Percentiles rank a stretch among this genome's conserved stretches.
Conservation (phyloP, 2,888 invertebrate species). For the Tuta absoluta region DNA sequence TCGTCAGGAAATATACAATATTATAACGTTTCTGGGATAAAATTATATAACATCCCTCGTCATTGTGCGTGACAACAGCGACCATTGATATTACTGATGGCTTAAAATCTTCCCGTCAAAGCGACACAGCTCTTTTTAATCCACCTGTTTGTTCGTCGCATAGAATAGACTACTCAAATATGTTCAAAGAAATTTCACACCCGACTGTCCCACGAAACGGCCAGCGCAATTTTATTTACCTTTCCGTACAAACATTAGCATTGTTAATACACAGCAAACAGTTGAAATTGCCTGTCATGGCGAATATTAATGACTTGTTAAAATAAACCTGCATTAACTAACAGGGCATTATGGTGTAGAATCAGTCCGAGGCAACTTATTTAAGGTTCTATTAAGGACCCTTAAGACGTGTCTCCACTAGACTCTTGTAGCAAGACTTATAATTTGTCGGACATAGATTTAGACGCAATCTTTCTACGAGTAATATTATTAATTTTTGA, state of each 20-base stretch:
- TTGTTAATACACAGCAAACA: constrained; percentile 64
- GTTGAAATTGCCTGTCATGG: constrained; percentile 61
- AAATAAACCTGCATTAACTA: constrained; percentile 32
- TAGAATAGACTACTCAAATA: constrained; percentile 1
- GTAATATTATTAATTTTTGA: too few species aligned
- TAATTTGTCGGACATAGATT: too few species aligned
- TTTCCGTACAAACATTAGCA: constrained; percentile 51
- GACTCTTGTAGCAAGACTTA: background rate
- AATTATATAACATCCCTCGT: too few species aligned
- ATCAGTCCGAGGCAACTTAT: constrained; percentile 28
- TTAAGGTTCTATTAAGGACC: constrained; percentile 28
- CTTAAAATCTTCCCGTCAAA: too few species aligned
- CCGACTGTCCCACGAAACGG: constrained; percentile 29
- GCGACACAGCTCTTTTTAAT: too few species aligned
- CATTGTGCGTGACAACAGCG: too few species aligned
- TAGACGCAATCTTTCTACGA: too few species aligned
- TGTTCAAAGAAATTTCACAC: constrained; percentile 3
- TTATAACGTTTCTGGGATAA: too few species aligned
- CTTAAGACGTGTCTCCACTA: background rate
- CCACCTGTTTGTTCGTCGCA: too few species aligned
- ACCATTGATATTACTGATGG: too few species aligned
- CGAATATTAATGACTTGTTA: constrained; percentile 60
- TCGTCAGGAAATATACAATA: too few species aligned
- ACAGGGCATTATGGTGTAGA: constrained; percentile 30
- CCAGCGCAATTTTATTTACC: constrained; percentile 38